Percentiles rank a stretch among this genome's conserved stretches.
phyloP scores from a whole-genome alignment of 2,888 invertebrate genomes.

The Elegia similella region DNA sequence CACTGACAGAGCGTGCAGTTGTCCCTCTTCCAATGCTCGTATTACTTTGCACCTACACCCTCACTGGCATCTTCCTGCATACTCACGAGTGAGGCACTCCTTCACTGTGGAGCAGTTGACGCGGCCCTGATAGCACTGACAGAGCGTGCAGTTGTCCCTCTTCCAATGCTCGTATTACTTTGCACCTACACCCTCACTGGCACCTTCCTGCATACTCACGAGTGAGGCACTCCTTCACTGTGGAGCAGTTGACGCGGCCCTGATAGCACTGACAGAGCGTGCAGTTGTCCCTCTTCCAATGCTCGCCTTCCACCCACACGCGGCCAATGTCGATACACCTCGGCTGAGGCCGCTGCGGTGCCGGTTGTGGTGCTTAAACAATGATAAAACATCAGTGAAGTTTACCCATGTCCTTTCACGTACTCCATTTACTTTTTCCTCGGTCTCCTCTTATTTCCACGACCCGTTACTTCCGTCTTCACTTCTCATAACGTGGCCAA shows the following conservation, averaged over 20 bases:
- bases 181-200: no score
- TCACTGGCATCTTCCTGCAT: background rate
- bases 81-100: constrained; percentile 39
- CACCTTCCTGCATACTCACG: constrained; percentile 27
- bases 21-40: constrained; percentile 83
- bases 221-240: constrained; percentile 43
- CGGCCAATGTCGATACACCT: constrained; percentile 83
- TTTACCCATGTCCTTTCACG: no score
- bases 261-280: constrained; percentile 86
- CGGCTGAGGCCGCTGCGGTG: constrained; percentile 32
- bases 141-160: constrained; percentile 84
- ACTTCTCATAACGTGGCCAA: no score
- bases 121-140: constrained; percentile 85
- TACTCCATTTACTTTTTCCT: no score
- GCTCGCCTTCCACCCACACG: constrained; percentile 85
- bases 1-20: constrained; percentile 89
- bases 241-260: constrained; percentile 83
- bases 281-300: constrained; percentile 84
- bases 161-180: constrained; percentile 85
- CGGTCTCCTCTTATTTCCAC: no score
- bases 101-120: constrained; percentile 78
- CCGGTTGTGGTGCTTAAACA: background rate
- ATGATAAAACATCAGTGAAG: no score
- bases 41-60: constrained; percentile 57
- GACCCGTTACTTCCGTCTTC: no score